Evolutionary conservation across 2,113 vertebrate species (phyloP).

Genomic region (Thunnus thynnus): DNA sequence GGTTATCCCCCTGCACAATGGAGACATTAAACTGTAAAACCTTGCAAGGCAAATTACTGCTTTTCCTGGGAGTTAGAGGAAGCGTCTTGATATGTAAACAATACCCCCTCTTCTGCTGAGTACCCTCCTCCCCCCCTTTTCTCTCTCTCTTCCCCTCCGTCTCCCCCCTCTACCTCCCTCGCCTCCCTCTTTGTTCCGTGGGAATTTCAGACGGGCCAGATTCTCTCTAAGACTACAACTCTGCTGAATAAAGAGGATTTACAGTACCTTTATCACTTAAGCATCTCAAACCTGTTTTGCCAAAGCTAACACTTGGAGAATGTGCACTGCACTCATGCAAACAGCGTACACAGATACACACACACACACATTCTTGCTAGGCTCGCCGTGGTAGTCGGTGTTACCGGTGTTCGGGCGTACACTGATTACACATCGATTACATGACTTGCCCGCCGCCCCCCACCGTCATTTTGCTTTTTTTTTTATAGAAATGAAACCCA

Average conservation of each 20-base stretch:
- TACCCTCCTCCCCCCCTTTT: slow-evolving; percentile 37
- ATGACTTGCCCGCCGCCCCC: no score
- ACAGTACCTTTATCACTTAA: slow-evolving; percentile 65
- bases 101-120: slow-evolving; percentile 70
- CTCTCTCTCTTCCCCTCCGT: background rate
- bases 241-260: slow-evolving; percentile 80
- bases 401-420: no score
- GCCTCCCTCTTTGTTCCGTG: slow-evolving; percentile 72
- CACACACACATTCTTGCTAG: background rate
- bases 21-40: slow-evolving; percentile 78
- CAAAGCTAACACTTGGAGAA: slow-evolving; percentile 61
- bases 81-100: slow-evolving; percentile 80
- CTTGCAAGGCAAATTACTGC: slow-evolving; percentile 77
- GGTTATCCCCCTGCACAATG: slow-evolving; percentile 75
- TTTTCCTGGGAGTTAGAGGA: slow-evolving; percentile 77
- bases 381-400: no score
- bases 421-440: no score
- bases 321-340: slow-evolving; percentile 35
- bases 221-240: slow-evolving; percentile 71
- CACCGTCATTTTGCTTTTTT: no score
- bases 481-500: no score
- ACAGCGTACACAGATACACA: slow-evolving; percentile 9
- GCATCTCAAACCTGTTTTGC: slow-evolving; percentile 62
- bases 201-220: slow-evolving; percentile 77
- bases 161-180: background rate